These are phyloP conservation scores for Bombus consobrinus DNA, from an alignment of 1,140 invertebrate genomes.

Conservation along the genomic window DNA sequence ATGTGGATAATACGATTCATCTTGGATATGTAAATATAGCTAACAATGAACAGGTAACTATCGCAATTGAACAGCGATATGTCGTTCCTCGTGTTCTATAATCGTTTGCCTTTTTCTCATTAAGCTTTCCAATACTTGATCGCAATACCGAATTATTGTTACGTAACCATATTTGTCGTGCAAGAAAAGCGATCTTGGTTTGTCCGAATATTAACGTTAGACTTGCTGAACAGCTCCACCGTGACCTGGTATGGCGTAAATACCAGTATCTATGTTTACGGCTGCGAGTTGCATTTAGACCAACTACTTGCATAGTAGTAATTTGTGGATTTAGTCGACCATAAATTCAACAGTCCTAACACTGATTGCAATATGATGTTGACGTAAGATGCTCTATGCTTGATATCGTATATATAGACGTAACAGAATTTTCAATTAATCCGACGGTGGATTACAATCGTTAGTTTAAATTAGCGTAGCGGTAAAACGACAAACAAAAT, in stretches of 20 bases:
- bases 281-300: constrained; percentile 22
- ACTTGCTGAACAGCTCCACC: background rate
- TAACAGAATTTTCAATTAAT: constrained; percentile 26
- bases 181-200: background rate
- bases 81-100: background rate
- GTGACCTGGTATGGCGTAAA: background rate
- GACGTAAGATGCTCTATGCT: constrained; percentile 32
- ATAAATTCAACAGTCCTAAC: constrained; percentile 48
- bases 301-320: constrained; percentile 39
- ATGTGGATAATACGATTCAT: too few species aligned
- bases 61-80: background rate
- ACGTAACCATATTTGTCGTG: background rate
- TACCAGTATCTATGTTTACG: constrained; percentile 32
- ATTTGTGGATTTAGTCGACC: constrained; percentile 48
- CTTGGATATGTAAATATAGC: too few species aligned
- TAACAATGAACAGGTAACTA: background rate
- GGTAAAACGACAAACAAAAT: background rate
- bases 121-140: background rate
- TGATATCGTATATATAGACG: constrained; percentile 9
- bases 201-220: background rate
- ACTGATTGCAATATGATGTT: constrained; percentile 52
- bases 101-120: background rate
- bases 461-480: background rate
- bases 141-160: background rate
- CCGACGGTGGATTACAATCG: background rate